Percentiles rank a stretch among this genome's conserved stretches.
Evolutionary conservation across 2,797 vertebrate genomes (phyloP).

Genomic region (Danio tinwini): DNA sequence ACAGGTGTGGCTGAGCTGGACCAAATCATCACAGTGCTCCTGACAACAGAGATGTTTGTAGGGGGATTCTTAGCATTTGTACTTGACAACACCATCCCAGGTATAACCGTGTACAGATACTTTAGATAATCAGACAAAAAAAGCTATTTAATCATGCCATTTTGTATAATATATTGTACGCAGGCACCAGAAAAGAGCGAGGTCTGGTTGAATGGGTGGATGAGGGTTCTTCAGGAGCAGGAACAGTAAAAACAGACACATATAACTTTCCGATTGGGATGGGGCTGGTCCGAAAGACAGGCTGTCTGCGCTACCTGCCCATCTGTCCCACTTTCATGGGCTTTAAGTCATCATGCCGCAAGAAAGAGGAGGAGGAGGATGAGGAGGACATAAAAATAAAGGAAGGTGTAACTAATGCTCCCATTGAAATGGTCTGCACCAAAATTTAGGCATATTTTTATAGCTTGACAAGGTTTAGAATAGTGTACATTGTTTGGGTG

Average conservation of each 20-base stretch:
- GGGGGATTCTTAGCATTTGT: conserved; percentile 92
- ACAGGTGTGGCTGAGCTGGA: conserved; percentile 88
- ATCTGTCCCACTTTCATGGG: conserved; percentile 90
- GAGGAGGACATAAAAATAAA: conserved; percentile 20
- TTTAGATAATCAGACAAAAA: not conserved
- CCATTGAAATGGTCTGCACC: conserved; percentile 60
- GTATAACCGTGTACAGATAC: conserved; percentile 68
- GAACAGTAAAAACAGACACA: conserved; percentile 70
- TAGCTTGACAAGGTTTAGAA: conserved; percentile 24
- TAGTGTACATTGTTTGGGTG: conserved; percentile 16
- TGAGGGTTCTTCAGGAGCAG: conserved; percentile 71
- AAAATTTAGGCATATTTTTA: conserved; percentile 64
- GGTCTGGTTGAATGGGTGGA: conserved; percentile 89
- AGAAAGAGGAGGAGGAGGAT: conserved; percentile 31
- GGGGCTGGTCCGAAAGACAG: conserved; percentile 72
- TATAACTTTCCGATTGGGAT: conserved; percentile 92
- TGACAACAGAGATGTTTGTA: conserved; percentile 98
- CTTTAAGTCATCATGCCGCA: conserved; percentile 63
- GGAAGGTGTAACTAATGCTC: conserved; percentile 22
- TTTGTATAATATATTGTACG: conserved; percentile 21
- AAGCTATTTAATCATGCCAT: not conserved
- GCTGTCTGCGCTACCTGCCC: conserved; percentile 83
- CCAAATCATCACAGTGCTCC: conserved; percentile 93
- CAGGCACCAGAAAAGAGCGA: conserved; percentile 87
- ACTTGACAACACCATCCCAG: conserved; percentile 95